A percentile compares a stretch with the other conserved stretches of the same genome.
Evolutionary conservation across 2,113 vertebrate species (phyloP).

Genomic region (Echinops telfairi): DNA sequence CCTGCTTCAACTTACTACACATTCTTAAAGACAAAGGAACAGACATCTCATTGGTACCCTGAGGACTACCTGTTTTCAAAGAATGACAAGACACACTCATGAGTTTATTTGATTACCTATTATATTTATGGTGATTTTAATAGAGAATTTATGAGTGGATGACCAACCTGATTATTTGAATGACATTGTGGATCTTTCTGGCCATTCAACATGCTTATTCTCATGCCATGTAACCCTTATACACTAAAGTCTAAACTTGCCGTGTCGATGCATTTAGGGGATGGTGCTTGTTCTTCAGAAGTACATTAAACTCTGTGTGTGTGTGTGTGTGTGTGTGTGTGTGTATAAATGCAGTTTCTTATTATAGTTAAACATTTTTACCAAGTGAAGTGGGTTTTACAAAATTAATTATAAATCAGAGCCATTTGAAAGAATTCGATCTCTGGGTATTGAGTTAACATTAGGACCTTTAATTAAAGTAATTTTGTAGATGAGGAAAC

Average conservation of each 20-base stretch:
- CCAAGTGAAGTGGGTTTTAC: not conserved
- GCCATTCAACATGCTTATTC: constrained; percentile 6
- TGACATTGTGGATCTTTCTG: not conserved
- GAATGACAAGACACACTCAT: constrained; percentile 22
- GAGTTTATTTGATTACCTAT: not conserved
- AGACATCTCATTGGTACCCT: too few species aligned
- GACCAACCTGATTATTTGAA: not conserved
- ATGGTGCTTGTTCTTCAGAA: constrained; percentile 10
- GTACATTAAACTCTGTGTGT: constrained; percentile 9
- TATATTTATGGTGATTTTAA: not conserved
- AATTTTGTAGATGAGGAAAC: not conserved
- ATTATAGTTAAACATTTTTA: constrained; percentile 33
- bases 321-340: not conserved
- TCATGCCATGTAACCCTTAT: not conserved
- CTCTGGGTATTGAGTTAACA: not conserved
- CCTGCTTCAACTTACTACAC: not conserved
- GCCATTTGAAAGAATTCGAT: not conserved
- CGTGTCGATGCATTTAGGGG: constrained; percentile 20
- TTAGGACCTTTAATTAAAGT: not conserved
- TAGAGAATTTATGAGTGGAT: not conserved
- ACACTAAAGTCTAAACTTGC: constrained; percentile 20
- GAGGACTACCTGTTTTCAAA: not conserved
- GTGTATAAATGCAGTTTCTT: not conserved
- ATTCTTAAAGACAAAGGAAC: too few species aligned
- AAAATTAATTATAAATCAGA: not conserved